A percentile compares a stretch with the other conserved stretches of the same genome.
Evolutionary conservation across 2,888 invertebrate genomes (phyloP).

Genomic region (Lagria hirta): DNA sequence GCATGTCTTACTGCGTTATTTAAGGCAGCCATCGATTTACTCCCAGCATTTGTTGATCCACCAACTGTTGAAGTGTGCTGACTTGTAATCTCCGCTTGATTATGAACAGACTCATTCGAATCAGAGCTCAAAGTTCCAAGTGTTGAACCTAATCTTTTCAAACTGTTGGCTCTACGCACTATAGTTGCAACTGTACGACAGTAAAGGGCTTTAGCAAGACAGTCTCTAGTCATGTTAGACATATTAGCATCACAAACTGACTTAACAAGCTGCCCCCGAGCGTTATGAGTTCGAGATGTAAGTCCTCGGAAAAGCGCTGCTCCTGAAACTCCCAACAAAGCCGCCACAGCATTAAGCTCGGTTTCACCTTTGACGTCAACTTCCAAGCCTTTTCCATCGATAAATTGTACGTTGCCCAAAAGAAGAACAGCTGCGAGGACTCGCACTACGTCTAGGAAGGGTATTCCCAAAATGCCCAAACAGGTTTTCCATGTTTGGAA

Average conservation of each 20-base stretch:
- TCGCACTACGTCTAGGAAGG: constrained; percentile 89
- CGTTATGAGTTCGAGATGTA: constrained; percentile 78
- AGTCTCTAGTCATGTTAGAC: constrained; percentile 86
- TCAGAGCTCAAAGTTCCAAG: constrained; percentile 84
- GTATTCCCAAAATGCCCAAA: constrained; percentile 87
- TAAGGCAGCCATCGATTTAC: constrained; percentile 87
- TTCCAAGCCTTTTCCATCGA: constrained; percentile 74
- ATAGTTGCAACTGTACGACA: constrained; percentile 94
- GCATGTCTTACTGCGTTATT: constrained; percentile 92
- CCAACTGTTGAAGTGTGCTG: constrained; percentile 84
- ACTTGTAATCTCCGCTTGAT: constrained; percentile 80
- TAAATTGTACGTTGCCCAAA: constrained; percentile 89
- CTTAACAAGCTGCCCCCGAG: constrained; percentile 76
- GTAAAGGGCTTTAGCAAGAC: constrained; percentile 88
- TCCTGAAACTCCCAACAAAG: constrained; percentile 76
- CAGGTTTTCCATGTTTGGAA: constrained; percentile 94
- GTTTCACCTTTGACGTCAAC: constrained; percentile 79
- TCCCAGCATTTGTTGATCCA: constrained; percentile 71
- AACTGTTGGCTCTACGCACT: constrained; percentile 87
- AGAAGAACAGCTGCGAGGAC: constrained; percentile 88
- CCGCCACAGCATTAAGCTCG: constrained; percentile 84
- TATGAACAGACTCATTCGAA: constrained; percentile 89
- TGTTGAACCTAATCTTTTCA: constrained; percentile 82
- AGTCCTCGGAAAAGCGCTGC: constrained; percentile 78
- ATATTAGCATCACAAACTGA: constrained; percentile 82